Evolutionary conservation across 2,113 vertebrate genomes (phyloP).

Genomic region (Okapia johnstoni): DNA sequence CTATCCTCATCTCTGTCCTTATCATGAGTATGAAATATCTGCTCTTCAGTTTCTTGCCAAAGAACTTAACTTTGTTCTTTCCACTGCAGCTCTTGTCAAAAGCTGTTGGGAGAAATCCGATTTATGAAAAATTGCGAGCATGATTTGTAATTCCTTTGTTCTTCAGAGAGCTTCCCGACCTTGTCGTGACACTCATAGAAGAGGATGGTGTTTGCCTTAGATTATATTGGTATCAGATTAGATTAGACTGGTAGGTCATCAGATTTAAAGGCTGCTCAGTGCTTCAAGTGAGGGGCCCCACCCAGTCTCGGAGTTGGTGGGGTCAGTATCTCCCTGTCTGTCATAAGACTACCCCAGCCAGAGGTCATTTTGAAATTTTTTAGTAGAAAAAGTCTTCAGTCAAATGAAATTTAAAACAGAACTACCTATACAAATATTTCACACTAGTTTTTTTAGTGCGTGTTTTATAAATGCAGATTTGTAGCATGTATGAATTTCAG

Average conservation of each 20-base stretch:
- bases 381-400: background rate
- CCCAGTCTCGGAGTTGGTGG: background rate
- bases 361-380: background rate
- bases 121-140: conserved; percentile 11
- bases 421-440: background rate
- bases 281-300: background rate
- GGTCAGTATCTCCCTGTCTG: background rate
- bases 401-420: conserved; percentile 3
- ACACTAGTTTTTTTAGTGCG: background rate
- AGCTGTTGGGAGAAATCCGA: background rate
- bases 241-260: background rate
- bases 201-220: background rate
- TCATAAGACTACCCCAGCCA: background rate
- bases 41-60: background rate
- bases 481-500: background rate
- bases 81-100: background rate
- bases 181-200: background rate
- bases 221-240: background rate
- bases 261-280: background rate
- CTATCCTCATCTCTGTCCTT: background rate
- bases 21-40: background rate
- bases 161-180: background rate
- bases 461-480: conserved; percentile 29
- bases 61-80: background rate
- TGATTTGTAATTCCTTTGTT: background rate